phyloP scores from a whole-genome alignment of 2,888 invertebrate species.

The Leucania comma region DNA sequence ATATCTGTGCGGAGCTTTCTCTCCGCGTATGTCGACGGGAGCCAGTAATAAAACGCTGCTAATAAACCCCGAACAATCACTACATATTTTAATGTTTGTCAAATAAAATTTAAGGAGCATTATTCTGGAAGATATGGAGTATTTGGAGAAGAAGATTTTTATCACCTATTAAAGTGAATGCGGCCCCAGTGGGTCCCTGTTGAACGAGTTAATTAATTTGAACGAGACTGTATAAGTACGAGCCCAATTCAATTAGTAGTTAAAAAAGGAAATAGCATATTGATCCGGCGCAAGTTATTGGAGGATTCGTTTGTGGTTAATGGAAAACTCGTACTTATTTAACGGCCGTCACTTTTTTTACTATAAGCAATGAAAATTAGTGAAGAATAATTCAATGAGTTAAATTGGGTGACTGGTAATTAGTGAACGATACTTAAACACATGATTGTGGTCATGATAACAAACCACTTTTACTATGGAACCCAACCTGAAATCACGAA shows the following conservation, averaged over 20 bases:
- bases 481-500: no score
- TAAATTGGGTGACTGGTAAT: no score
- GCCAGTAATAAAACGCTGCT: conserved; percentile 75
- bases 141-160: conserved; percentile 71
- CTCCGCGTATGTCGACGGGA: conserved; percentile 70
- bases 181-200: conserved; percentile 67
- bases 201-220: conserved; percentile 79
- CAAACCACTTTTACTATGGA: no score
- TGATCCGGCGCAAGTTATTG: conserved; percentile 68
- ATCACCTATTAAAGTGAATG: conserved; percentile 77
- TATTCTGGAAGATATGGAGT: conserved; percentile 63
- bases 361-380: conserved; percentile 50
- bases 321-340: conserved; percentile 61
- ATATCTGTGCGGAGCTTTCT: conserved; percentile 75
- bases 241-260: conserved; percentile 82
- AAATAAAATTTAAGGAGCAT: conserved; percentile 67
- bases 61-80: conserved; percentile 74
- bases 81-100: conserved; percentile 73
- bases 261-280: conserved; percentile 77
- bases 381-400: conserved; percentile 49
- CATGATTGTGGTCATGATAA: no score
- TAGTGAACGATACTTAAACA: no score
- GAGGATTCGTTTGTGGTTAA: conserved; percentile 55
- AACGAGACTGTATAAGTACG: conserved; percentile 77
- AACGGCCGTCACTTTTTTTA: conserved; percentile 48